Evolutionary conservation across 2,888 invertebrate species (phyloP).

Genomic region (Machimus atricapillus): DNA sequence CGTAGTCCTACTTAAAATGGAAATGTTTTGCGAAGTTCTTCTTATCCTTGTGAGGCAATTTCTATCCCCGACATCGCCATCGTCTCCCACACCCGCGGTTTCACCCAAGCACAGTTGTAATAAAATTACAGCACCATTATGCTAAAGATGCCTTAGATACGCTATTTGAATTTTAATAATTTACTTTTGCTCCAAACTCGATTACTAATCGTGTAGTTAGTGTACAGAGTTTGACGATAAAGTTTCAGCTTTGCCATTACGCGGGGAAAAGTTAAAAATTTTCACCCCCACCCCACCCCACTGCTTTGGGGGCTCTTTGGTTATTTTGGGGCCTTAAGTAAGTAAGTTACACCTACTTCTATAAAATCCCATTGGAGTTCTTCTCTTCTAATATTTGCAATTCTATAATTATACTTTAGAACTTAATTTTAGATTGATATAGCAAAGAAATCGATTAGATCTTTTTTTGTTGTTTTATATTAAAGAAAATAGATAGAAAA

Average conservation of each 20-base stretch:
- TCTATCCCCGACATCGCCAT: background rate
- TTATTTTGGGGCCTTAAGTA: background rate
- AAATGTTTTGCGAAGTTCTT: slow-evolving; percentile 33
- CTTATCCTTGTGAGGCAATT: slow-evolving; percentile 9
- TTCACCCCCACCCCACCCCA: background rate
- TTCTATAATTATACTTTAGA: too few species aligned
- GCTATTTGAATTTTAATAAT: slow-evolving; percentile 40
- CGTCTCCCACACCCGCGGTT: background rate
- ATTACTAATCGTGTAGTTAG: background rate
- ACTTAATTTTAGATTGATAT: too few species aligned
- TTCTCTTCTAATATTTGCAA: background rate
- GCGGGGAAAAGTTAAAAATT: background rate
- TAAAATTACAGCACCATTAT: slow-evolving; percentile 38
- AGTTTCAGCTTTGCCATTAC: slow-evolving; percentile 32
- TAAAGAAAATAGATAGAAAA: too few species aligned
- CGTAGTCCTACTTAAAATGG: slow-evolving; percentile 22
- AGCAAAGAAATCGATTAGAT: too few species aligned
- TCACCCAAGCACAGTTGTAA: background rate
- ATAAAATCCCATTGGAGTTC: background rate
- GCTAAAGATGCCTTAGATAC: slow-evolving; percentile 40
- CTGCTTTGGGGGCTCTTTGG: background rate
- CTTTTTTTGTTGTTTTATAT: too few species aligned
- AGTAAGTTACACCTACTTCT: background rate
- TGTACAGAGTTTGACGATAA: slow-evolving; percentile 20
- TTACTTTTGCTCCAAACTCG: slow-evolving; percentile 34